Conservation (phyloP, 2,797 vertebrate species). For the Sebastes glaucus region DNA sequence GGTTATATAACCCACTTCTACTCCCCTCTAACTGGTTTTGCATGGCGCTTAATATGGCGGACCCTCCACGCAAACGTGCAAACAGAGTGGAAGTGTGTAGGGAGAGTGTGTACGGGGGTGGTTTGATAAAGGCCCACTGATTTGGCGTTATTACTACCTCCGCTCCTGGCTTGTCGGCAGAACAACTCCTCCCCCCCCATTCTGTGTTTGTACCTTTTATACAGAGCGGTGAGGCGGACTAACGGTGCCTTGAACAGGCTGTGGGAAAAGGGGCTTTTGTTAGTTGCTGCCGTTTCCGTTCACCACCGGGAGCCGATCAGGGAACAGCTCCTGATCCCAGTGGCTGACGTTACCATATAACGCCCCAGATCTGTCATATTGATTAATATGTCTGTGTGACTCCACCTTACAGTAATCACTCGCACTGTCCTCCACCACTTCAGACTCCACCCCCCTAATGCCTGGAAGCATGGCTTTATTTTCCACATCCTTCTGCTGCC, state of each 20-base stretch:
- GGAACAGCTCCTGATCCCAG: slow-evolving; percentile 76
- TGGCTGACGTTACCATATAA: slow-evolving; percentile 87
- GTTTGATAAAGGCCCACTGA: neutral
- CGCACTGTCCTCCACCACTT: slow-evolving; percentile 86
- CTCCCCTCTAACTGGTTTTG: no score
- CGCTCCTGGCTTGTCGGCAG: neutral
- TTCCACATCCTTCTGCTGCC: neutral
- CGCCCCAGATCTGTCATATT: slow-evolving; percentile 93
- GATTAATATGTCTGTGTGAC: slow-evolving; percentile 92
- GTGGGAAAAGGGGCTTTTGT: slow-evolving; percentile 44
- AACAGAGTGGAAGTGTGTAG: no score
- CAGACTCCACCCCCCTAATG: slow-evolving; percentile 86
- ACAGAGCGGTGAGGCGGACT: neutral
- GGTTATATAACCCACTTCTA: no score
- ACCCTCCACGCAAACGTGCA: no score
- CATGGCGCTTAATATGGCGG: no score
- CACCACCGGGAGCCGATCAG: slow-evolving; percentile 79
- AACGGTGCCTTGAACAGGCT: neutral
- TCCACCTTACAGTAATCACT: slow-evolving; percentile 90
- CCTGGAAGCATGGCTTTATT: slow-evolving; percentile 83
- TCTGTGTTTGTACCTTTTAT: neutral
- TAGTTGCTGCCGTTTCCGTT: slow-evolving; percentile 79
- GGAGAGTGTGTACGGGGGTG: no score
- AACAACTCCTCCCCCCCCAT: neutral
- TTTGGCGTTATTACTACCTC: neutral